phyloP scores from a whole-genome alignment of 92 coral and sea anemone genomes.

The Heteractis magnifica region DNA sequence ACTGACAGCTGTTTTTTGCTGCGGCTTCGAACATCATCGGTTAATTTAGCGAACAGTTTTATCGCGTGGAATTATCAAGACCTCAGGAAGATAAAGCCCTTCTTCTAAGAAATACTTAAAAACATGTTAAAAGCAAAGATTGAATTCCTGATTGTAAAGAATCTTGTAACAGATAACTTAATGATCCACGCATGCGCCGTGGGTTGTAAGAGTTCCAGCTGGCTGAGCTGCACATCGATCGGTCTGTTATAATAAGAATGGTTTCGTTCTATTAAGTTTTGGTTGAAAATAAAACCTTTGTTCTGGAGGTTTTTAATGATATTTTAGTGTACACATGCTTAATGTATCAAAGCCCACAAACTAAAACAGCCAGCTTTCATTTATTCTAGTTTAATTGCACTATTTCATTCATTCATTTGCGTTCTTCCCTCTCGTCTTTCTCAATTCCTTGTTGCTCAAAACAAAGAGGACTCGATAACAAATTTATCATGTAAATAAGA shows the following conservation, averaged over 20 bases:
- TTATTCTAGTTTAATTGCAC: too few species aligned
- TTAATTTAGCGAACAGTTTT: constrained; percentile 9
- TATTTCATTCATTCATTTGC: too few species aligned
- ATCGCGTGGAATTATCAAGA: neutral
- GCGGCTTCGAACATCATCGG: neutral
- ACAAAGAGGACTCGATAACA: too few species aligned
- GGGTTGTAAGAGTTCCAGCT: neutral
- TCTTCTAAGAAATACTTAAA: neutral
- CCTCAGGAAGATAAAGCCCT: constrained; percentile 4
- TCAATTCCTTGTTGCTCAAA: too few species aligned
- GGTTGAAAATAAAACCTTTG: neutral
- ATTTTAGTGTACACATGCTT: neutral
- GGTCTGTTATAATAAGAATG: neutral
- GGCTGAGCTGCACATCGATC: neutral
- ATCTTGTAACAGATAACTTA: neutral
- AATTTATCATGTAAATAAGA: too few species aligned
- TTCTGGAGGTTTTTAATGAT: neutral
- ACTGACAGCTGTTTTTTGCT: neutral
- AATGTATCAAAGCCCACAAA: neutral
- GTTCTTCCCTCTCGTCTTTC: too few species aligned
- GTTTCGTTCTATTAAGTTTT: neutral
- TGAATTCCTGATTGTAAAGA: neutral
- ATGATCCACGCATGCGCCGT: neutral
- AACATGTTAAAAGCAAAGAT: constrained; percentile 6
- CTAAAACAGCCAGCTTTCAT: too few species aligned